Conservation (phyloP, 2,888 invertebrate genomes). For the Calephelis perditalis region DNA sequence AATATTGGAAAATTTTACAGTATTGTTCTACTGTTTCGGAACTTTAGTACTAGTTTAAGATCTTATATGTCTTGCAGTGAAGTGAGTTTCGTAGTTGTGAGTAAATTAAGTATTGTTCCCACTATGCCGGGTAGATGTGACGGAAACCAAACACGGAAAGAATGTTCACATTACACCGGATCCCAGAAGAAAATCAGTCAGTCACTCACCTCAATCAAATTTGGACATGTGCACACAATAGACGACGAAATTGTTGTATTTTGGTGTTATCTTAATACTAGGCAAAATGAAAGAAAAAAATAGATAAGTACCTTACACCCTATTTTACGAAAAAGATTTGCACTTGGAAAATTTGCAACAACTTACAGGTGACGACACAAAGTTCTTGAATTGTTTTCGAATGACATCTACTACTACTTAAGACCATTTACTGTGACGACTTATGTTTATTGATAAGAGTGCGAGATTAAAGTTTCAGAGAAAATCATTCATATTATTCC, state of each 20-base stretch:
- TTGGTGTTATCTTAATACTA: constrained; percentile 27
- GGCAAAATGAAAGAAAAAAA: constrained; percentile 28
- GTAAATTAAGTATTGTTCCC: no score
- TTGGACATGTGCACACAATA: constrained; percentile 25
- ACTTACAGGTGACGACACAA: constrained; percentile 31
- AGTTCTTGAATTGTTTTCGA: constrained; percentile 30
- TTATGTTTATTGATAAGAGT: constrained; percentile 15
- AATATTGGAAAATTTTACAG: constrained; percentile 15
- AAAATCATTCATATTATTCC: constrained; percentile 10
- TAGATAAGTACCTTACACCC: constrained; percentile 18
- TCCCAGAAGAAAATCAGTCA: constrained; percentile 21
- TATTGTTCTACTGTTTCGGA: constrained; percentile 14
- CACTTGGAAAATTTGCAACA: constrained; percentile 33
- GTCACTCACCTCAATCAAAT: constrained; percentile 25
- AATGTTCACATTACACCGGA: no score
- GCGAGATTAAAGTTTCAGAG: constrained; percentile 34
- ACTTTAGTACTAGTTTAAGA: constrained; percentile 13
- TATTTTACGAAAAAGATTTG: constrained; percentile 33
- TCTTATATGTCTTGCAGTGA: neutral
- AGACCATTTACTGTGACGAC: constrained; percentile 30
- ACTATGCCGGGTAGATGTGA: constrained; percentile 22
- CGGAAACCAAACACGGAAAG: no score
- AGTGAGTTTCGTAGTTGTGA: no score
- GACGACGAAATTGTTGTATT: constrained; percentile 10
- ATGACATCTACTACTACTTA: constrained; percentile 28